A percentile compares a stretch with the other conserved stretches of the same genome.
Evolutionary conservation across 2,113 vertebrate species (phyloP).

Genomic region (Neoarius graeffei): DNA sequence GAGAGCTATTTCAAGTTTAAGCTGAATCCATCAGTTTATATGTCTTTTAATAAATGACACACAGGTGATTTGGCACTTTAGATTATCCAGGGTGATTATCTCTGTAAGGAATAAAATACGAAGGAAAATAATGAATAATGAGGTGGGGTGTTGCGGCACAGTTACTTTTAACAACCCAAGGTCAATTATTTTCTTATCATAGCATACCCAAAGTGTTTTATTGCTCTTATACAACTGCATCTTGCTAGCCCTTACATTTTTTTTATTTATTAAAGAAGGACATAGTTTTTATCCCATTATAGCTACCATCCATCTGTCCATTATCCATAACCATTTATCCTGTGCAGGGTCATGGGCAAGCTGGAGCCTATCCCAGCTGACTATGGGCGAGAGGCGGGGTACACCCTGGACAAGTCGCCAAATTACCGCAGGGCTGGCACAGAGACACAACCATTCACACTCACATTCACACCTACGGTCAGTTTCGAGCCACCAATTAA

Average conservation of each 20-base stretch:
- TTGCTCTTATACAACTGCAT: not conserved
- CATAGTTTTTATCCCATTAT: not conserved
- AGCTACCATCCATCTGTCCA: not conserved
- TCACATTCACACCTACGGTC: no score
- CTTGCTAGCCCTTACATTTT: not conserved
- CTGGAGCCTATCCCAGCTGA: no score
- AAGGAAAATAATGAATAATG: not conserved
- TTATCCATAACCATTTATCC: no score
- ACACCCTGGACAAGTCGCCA: no score
- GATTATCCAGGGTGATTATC: not conserved
- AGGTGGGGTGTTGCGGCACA: not conserved
- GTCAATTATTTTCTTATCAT: not conserved
- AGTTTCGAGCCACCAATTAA: no score
- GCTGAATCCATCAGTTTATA: not conserved
- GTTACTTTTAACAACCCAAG: not conserved
- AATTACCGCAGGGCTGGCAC: no score
- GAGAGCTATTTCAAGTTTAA: slow-evolving; percentile 1
- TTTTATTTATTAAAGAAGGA: not conserved
- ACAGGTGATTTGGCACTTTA: not conserved
- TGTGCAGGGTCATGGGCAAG: no score
- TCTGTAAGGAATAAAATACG: not conserved
- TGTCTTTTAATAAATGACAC: not conserved
- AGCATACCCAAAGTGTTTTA: not conserved
- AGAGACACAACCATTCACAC: no score
- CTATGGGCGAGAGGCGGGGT: no score